phyloP scores from a whole-genome alignment of 1,140 invertebrate species.

The Triops cancriformis region DNA sequence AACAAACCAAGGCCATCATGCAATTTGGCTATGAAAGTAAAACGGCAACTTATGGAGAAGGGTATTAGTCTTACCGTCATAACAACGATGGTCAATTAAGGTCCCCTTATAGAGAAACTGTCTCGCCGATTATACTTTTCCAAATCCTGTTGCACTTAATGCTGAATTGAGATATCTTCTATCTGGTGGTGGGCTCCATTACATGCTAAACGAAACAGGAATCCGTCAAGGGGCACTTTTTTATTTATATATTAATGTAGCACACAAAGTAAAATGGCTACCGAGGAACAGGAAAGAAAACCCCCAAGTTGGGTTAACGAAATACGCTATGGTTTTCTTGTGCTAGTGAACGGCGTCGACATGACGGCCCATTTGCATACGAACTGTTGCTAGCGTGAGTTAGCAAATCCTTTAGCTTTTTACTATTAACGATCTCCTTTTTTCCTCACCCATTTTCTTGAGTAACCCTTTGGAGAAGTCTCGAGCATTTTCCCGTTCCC shows the following conservation, averaged over 20 bases:
- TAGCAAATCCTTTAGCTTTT: neutral
- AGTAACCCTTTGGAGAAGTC: neutral
- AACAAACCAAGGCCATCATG: slow-evolving; percentile 5
- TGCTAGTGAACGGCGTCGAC: neutral
- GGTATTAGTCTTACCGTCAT: neutral
- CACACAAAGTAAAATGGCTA: neutral
- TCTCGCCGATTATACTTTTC: neutral
- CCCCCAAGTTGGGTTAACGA: slow-evolving; percentile 6
- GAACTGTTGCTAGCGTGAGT: neutral
- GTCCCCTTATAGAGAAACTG: neutral
- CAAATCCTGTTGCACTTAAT: neutral
- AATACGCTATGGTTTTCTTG: slow-evolving; percentile 4
- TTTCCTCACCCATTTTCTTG: neutral
- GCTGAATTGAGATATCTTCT: neutral
- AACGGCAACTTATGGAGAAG: neutral
- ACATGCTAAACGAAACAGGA: neutral
- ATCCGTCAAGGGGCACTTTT: neutral
- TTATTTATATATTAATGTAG: neutral
- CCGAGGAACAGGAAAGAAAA: neutral
- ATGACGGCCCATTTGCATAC: neutral
- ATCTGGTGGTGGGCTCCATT: neutral
- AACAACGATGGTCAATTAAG: slow-evolving; percentile 6
- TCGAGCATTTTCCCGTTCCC: neutral
- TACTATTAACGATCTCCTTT: neutral
- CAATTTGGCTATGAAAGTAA: slow-evolving; percentile 7